These are phyloP conservation scores for Syritta pipiens DNA, from an alignment of 2,888 invertebrate species.

Conservation along the genomic window DNA sequence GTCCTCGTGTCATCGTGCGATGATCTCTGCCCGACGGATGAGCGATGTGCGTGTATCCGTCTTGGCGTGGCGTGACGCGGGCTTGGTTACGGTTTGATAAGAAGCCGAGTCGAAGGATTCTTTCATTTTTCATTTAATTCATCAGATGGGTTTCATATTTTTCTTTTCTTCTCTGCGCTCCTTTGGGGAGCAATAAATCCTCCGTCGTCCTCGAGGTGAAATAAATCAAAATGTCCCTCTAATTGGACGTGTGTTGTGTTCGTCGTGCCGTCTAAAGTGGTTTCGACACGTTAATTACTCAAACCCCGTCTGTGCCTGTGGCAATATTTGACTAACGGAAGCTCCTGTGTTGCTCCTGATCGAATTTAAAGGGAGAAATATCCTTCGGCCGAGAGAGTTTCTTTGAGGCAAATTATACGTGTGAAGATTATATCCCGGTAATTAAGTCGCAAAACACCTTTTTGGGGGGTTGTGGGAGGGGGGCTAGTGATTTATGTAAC, in stretches of 20 bases:
- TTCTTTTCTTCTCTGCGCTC: too few species aligned
- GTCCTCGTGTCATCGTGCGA: conserved; percentile 3
- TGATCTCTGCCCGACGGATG: conserved; percentile 31
- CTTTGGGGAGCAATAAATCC: conserved; percentile 26
- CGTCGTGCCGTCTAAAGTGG: too few species aligned
- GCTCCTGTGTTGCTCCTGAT: too few species aligned
- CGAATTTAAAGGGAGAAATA: too few species aligned
- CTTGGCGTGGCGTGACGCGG: conserved; percentile 31
- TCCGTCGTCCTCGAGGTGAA: conserved; percentile 15
- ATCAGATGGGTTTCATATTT: not conserved
- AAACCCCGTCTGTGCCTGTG: too few species aligned
- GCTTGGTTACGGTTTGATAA: conserved; percentile 47
- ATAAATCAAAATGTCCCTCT: conserved; percentile 62
- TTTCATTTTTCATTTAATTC: not conserved
- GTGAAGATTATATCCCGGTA: conserved; percentile 33
- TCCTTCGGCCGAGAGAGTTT: not conserved
- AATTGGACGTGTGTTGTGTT: conserved; percentile 46
- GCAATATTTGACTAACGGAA: conserved; percentile 19
- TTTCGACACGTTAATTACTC: too few species aligned
- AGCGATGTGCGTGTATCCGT: conserved; percentile 48
- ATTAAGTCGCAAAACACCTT: conserved; percentile 34
- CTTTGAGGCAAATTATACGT: conserved; percentile 29
- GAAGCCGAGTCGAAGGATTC: not conserved
- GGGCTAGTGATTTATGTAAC: conserved; percentile 48
- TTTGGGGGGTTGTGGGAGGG: not conserved